Evolutionary conservation across 2,888 invertebrate genomes (phyloP).

Genomic region (Charanyca ferruginea): DNA sequence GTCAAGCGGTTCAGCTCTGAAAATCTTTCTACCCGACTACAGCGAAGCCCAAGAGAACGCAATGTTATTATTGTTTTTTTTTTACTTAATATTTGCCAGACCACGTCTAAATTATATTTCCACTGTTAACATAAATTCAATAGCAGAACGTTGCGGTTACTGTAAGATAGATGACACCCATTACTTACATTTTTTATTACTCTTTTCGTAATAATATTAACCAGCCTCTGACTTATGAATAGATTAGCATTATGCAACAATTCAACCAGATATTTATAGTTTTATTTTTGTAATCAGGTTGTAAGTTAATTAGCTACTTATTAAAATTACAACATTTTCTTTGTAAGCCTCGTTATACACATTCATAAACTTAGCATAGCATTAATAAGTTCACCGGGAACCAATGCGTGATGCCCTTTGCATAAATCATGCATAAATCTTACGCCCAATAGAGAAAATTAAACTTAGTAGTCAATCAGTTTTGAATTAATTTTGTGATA

Average conservation of each 20-base stretch:
- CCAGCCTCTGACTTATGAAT: background rate
- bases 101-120: no score
- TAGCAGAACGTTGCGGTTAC: no score
- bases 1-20: no score
- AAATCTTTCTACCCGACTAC: no score
- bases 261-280: background rate
- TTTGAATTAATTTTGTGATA: constrained; percentile 5
- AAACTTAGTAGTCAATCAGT: background rate
- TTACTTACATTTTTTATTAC: background rate
- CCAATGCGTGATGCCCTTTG: constrained; percentile 20
- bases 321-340: constrained; percentile 6
- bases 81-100: no score
- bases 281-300: constrained; percentile 8
- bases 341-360: constrained; percentile 7
- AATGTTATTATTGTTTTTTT: no score
- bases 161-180: background rate
- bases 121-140: no score
- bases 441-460: background rate
- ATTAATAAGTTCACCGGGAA: background rate
- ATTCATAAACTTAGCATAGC: constrained; percentile 2
- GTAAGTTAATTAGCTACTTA: background rate
- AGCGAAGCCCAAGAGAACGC: no score
- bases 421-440: constrained; percentile 18
- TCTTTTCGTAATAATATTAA: constrained; percentile 18
- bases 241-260: background rate